Evolutionary conservation across 2,888 invertebrate genomes (phyloP).

Genomic region (Glyphotaelius pellucidus): DNA sequence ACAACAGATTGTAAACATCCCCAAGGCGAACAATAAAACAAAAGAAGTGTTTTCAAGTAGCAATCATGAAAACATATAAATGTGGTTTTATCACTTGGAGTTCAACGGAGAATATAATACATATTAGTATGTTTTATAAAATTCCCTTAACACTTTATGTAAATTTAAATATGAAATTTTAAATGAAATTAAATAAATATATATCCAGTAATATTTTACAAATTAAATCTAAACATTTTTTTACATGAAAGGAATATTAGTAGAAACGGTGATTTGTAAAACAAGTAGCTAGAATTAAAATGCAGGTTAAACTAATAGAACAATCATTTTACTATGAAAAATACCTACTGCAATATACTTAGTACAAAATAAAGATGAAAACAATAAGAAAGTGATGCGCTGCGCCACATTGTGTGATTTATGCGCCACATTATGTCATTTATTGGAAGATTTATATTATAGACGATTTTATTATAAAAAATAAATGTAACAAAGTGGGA

Average conservation of each 20-base stretch:
- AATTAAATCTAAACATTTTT: conserved; percentile 56
- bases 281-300: conserved; percentile 36
- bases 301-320: conserved; percentile 9
- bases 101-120: conserved; percentile 6
- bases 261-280: conserved; percentile 35
- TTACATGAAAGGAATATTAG: conserved; percentile 13
- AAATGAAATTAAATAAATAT: conserved; percentile 62
- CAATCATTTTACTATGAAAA: conserved; percentile 3
- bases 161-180: conserved; percentile 45
- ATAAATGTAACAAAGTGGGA: not conserved
- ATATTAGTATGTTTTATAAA: conserved; percentile 20
- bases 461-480: not conserved
- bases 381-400: not conserved
- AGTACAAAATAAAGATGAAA: conserved; percentile 12
- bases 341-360: conserved; percentile 3
- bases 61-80: conserved; percentile 39
- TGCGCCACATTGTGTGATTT: not conserved
- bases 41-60: conserved; percentile 39
- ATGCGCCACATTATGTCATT: not conserved
- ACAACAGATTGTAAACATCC: conserved; percentile 61
- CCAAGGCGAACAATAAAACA: conserved; percentile 56
- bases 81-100: conserved; percentile 28
- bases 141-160: conserved; percentile 32
- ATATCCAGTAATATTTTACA: conserved; percentile 61
- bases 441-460: not conserved